Conservation (phyloP, 2,888 invertebrate genomes). For the Ptilodon capucinus region DNA sequence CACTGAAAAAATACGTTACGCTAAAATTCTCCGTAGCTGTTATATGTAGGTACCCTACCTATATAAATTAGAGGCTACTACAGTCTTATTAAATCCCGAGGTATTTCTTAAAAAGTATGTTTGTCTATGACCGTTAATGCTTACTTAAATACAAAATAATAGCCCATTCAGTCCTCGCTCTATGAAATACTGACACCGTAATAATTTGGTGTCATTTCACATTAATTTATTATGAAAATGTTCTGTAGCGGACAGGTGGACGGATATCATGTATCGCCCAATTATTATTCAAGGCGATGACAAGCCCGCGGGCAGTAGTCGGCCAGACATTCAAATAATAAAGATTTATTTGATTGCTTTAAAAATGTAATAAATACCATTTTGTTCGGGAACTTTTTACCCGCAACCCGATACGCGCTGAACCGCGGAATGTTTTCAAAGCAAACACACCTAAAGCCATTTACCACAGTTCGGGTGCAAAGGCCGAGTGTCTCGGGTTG, state of each 20-base stretch:
- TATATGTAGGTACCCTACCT: too few species aligned
- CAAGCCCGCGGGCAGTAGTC: conserved; percentile 33
- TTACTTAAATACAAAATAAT: conserved; percentile 1
- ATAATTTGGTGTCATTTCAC: conserved; percentile 30
- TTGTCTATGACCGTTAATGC: too few species aligned
- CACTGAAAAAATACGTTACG: too few species aligned
- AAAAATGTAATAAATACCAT: conserved; percentile 36
- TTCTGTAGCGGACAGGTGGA: conserved; percentile 41
- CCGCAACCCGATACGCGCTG: conserved; percentile 48
- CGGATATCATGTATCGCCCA: conserved; percentile 47
- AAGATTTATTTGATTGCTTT: conserved; percentile 30
- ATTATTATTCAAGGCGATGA: conserved; percentile 51
- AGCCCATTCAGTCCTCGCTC: conserved; percentile 12
- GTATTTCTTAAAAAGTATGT: too few species aligned
- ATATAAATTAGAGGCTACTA: too few species aligned
- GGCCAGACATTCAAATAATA: conserved; percentile 22
- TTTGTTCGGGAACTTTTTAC: conserved; percentile 31
- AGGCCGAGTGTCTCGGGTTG: conserved; percentile 65
- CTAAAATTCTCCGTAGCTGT: too few species aligned
- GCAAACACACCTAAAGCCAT: conserved; percentile 74
- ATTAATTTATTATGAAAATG: conserved; percentile 31
- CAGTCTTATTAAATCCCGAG: too few species aligned
- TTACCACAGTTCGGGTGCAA: conserved; percentile 73
- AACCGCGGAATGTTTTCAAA: conserved; percentile 63
- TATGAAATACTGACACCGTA: conserved; percentile 18